A percentile compares a stretch with the other conserved stretches of the same genome.
phyloP scores from a whole-genome alignment of 2,888 invertebrate genomes.

The Hemaris fuciformis region DNA sequence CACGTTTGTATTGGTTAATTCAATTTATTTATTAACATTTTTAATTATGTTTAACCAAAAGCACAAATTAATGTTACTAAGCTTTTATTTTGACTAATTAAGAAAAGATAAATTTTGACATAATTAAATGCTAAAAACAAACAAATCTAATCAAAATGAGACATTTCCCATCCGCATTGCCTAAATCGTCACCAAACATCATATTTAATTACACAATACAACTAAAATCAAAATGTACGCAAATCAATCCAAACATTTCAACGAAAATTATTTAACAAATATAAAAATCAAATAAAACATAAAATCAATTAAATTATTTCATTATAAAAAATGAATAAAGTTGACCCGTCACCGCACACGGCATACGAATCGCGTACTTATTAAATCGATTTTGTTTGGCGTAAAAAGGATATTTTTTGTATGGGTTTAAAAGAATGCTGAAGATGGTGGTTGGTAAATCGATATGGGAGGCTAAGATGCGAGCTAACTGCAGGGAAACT shows the following conservation, averaged over 20 bases:
- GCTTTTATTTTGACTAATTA: not conserved
- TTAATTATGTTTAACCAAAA: not conserved
- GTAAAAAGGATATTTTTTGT: conserved; percentile 1
- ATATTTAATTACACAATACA: not conserved
- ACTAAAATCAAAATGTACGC: not conserved
- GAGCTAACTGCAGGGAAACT: conserved; percentile 74
- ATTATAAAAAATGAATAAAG: not conserved
- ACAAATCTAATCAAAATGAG: not conserved
- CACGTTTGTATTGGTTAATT: not conserved
- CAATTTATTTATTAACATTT: not conserved
- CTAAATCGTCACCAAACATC: not conserved
- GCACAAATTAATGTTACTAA: not conserved
- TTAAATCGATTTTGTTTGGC: not conserved
- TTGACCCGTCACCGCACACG: not conserved
- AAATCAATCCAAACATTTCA: not conserved
- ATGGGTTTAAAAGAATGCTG: conserved; percentile 44
- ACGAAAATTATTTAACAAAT: not conserved
- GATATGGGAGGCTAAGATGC: conserved; percentile 73
- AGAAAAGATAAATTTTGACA: not conserved
- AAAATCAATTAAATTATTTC: not conserved
- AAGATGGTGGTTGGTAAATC: conserved; percentile 52
- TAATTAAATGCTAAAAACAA: not conserved
- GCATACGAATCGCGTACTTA: not conserved
- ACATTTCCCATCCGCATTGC: not conserved
- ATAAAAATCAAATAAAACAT: not conserved